Base-by-base conservation (phyloP, 2,888 invertebrate genomes). In the Brenthis ino region DNA sequence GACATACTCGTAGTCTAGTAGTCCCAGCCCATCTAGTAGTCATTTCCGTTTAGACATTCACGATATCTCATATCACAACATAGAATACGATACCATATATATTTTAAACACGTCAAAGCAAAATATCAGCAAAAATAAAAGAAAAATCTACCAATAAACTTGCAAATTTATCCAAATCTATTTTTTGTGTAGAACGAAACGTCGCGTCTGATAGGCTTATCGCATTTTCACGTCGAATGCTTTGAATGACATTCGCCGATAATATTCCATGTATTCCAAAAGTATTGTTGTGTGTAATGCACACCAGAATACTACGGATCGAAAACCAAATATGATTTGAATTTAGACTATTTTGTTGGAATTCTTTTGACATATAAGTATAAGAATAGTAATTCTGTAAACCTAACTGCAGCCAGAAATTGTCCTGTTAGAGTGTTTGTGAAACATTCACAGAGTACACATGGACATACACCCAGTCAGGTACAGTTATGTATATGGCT, bases 231-330 rank as follows among this genome's bases (percentile, higher is more conserved):
- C 50, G 72, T 70, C 70, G 63, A 67, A 65, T 58, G 65, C 65
- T 67, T 58, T 70, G 70, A 70, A 65, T 67, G 72, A 70, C 72
- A 65, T 70, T 63, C 20, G 47, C 65, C 43, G 72, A 72, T 72
- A 70, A 69, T 69, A 69, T 67, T 64, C 55, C 47, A 57, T 63
- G 43, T 43, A 53, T 54, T 54, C 37, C 13, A 63, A 54, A 63
- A 53, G 37, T 63, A 43, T 54, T 53, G 51, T 53, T 5, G 51
- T 43, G 11, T 43, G 37, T 43, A 43, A 43, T 43, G 37, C 37
- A 33, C 57, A 43, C 60, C 33, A 51, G 16, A n/a, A 33, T 50
- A 60, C 60, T 50, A 16, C 50, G 28, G 28, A 33, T n/a, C 33
- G 28, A 33, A 50, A 60, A 33, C 33, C 16, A 28, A 3, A 33